Base-by-base conservation (phyloP, 2,797 vertebrate species). In the Peromyscus eremicus region DNA sequence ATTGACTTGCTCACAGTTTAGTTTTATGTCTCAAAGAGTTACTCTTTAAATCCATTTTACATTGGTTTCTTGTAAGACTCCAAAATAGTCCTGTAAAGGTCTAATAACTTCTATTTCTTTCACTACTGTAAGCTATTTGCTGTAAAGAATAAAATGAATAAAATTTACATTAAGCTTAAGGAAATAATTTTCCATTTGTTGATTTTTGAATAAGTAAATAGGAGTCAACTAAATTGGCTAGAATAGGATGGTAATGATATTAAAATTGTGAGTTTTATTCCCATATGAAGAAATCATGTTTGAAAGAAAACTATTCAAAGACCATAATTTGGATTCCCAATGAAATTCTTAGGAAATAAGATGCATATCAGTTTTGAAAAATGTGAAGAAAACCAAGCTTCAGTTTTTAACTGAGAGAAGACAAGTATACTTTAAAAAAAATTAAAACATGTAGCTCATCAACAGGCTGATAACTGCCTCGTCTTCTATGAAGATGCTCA, bases 161-260 rank as follows among this genome's bases (percentile, higher is more conserved):
- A 43, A 77, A 89, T 88, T 92, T 90, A 91, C 25, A 82, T 71
- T 93, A 91, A 94, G 19, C 68, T 79, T 93, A 81, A 88, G 71
- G 88, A 92, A 94, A 92, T 93, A 79, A 76, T 91, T 97, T 97
- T 94, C 13, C 60, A 94, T 94, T 85, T 87, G 75, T 84, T 94
- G 75, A n/a, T 43, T 96, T 92, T 95, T 94, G 23, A 87, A 91
- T 95, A 71, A 75, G 37, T 87, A 96, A 96, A 57, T 79, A 85
- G 2, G 27, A 89, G 9, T 84, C 70, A 71, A 14, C 32, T 71
- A 79, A 62, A 76, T 85, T 62, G 37, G 29, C 88, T 92, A 83
- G 64, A 89, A 82, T 62, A 84, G 27, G 19, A 7, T 94, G 32
- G 49, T 96, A 96, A 92, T 97, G 25, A 93, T 66, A 92, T 62